These are phyloP conservation scores for Epizoanthus stellaris DNA, from an alignment of 92 coral and sea anemone genomes.

Conservation along the genomic window DNA sequence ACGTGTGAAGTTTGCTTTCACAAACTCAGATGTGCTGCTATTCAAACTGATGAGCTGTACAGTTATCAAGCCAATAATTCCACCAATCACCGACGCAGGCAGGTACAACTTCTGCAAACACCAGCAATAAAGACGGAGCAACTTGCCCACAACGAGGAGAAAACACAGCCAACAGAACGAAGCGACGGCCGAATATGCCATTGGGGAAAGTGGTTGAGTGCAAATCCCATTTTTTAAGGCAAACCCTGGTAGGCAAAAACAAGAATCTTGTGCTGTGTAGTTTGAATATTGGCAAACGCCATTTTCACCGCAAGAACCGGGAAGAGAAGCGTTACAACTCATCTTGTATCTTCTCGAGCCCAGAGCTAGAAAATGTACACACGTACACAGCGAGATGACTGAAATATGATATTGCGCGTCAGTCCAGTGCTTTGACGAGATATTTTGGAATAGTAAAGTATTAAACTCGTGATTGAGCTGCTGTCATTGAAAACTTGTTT, in stretches of 20 bases:
- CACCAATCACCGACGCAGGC: conserved; percentile 85
- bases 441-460: conserved; percentile 15
- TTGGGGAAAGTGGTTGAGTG: conserved; percentile 39
- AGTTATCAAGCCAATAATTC: conserved; percentile 62
- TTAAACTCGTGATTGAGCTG: neutral
- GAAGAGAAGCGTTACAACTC: conserved; percentile 65
- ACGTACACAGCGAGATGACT: neutral
- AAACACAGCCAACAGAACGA: conserved; percentile 86
- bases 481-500: neutral
- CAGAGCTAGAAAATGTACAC: neutral
- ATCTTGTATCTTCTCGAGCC: conserved; percentile 21
- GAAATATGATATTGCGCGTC: neutral
- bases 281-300: conserved; percentile 63
- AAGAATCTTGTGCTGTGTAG: conserved; percentile 44
- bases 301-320: conserved; percentile 69
- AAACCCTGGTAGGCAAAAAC: conserved; percentile 66
- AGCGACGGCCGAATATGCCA: conserved; percentile 82
- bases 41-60: conserved; percentile 68
- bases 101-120: conserved; percentile 81
- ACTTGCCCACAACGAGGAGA: conserved; percentile 77
- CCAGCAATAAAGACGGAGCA: conserved; percentile 76
- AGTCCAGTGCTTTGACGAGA: conserved; percentile 20
- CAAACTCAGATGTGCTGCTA: conserved; percentile 49
- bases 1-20: conserved; percentile 71
- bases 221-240: conserved; percentile 59